Conservation (phyloP, 2,113 vertebrate species). For the Callaeas wilsoni region DNA sequence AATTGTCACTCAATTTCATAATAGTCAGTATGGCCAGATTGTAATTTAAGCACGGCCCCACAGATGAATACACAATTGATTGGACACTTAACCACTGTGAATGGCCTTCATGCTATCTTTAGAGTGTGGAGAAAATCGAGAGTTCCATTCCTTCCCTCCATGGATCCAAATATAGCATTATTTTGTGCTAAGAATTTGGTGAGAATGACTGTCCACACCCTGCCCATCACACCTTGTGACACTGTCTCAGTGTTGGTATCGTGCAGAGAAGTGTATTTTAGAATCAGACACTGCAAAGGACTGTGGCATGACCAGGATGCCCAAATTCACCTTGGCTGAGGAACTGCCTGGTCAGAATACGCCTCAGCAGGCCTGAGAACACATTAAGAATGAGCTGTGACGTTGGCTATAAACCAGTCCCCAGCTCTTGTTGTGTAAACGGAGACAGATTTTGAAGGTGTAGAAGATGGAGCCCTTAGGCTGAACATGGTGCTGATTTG, state of each 20-base stretch:
- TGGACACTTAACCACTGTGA: background rate
- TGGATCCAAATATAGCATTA: background rate
- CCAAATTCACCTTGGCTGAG: background rate
- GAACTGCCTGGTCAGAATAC: background rate
- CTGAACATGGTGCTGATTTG: background rate
- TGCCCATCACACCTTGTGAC: background rate
- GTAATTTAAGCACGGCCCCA: background rate
- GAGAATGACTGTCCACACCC: background rate
- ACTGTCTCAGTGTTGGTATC: background rate
- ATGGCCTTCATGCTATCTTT: background rate
- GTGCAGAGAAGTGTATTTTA: fast-evolving
- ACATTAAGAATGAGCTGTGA: background rate
- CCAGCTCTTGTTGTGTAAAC: fast-evolving
- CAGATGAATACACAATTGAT: background rate
- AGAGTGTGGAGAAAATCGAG: background rate
- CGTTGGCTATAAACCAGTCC: background rate
- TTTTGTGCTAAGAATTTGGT: fast-evolving
- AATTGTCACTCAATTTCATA: background rate
- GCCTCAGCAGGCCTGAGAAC: background rate
- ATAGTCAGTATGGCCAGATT: background rate
- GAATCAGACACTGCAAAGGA: too few relatives aligned
- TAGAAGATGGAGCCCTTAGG: background rate
- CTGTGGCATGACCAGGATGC: too few relatives aligned
- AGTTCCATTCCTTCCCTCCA: background rate
- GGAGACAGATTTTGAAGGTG: background rate